phyloP scores from a whole-genome alignment of 2,113 vertebrate species.

The Cisticola juncidis region DNA sequence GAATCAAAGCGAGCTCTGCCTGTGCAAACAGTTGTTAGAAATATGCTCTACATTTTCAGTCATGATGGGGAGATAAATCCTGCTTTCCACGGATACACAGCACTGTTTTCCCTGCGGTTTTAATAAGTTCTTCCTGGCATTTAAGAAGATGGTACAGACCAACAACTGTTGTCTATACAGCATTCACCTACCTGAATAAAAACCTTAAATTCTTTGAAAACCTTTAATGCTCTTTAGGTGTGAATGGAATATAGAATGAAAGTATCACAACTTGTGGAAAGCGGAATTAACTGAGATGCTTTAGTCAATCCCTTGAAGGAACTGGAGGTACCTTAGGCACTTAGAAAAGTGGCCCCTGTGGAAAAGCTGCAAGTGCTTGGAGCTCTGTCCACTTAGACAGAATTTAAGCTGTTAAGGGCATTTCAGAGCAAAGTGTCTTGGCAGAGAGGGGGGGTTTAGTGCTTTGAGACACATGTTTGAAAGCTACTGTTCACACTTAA shows the following conservation, averaged over 20 bases:
- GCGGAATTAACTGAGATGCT: neutral
- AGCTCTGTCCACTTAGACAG: rapidly evolving
- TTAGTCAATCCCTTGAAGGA: neutral
- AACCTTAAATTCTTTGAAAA: neutral
- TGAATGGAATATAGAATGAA: neutral
- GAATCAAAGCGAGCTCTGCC: neutral
- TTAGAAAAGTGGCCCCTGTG: neutral
- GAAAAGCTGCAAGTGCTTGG: neutral
- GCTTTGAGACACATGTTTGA: constrained; percentile 4
- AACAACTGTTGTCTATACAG: neutral
- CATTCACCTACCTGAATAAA: neutral
- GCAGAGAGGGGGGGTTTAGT: neutral
- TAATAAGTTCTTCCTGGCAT: neutral
- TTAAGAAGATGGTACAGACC: neutral
- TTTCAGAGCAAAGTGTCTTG: neutral
- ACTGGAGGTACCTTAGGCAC: neutral
- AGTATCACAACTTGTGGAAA: neutral
- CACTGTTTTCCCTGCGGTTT: neutral
- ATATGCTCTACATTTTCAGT: neutral
- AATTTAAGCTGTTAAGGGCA: neutral
- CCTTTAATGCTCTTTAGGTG: neutral
- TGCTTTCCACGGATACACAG: neutral
- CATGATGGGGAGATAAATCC: neutral
- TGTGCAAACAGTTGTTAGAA: neutral
- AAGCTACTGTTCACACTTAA: constrained; percentile 29